Evolutionary conservation across 2,113 vertebrate species (phyloP), one percentile per base, ranked within the genome.

Genomic region (Ctenomys sociabilis): DNA sequence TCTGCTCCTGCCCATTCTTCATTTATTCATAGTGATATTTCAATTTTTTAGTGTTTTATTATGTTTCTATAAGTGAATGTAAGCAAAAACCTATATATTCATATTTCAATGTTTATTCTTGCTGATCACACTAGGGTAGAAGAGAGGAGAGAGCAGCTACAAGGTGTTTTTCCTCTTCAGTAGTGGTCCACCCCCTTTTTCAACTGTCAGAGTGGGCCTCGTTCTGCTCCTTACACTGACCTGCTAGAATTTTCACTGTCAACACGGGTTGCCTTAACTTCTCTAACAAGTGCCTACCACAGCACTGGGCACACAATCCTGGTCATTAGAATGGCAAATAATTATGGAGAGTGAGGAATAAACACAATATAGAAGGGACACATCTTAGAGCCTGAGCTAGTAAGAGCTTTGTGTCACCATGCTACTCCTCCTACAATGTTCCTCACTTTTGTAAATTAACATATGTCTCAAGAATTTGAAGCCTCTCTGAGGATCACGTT

Each of bases 21-120:
- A 75, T 66, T 63, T 91, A 61, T 35, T 5, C 32, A 17, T 22
- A 81, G 28, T 78, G 7, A 78, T 12, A 35, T 43, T 95, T 88
- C 91, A 77, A 6, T 80, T 90, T 81, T 68, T 78, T 80, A 2
- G 35, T 5, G 45, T 66, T 94, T 72, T 91, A 35, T 94, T 81
- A 49, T 64, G 11, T 32, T 91, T 89, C 7, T 11, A 1, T 32
- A 43, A 37, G 35, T 43, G 93, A 97, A 88, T 61, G 8, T 14
- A 61, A 91, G 24, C 57, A 75, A 80, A 14, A n/a, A 78, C 80
- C 1, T 83, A 35, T 61, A 12, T 61, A 35, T 70, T 75, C 10
- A 75, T 11, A 13, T 64, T 94, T n/a, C 83, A 19, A 14, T 52
- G 5, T 32, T 35, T 1, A 37, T 22, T 43, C 12, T n/a, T 49